These are phyloP conservation scores for Mechanitis mazaeus DNA, from an alignment of 2,888 invertebrate species.

Conservation along the genomic window DNA sequence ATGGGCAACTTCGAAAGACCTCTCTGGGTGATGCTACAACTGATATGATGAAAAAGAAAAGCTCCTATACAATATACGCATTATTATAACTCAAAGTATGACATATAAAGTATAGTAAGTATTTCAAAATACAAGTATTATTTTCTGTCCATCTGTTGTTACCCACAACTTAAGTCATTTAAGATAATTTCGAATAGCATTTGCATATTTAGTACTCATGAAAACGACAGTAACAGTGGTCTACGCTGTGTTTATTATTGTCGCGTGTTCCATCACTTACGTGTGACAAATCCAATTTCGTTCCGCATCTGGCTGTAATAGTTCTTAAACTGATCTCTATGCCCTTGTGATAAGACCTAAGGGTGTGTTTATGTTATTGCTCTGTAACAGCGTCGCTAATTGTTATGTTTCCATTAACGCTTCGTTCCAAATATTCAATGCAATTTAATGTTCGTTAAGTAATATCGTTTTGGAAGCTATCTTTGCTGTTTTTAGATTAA, in stretches of 20 bases:
- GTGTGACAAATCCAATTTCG: conserved; percentile 25
- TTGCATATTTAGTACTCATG: neutral
- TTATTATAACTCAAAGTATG: neutral
- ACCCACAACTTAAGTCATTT: neutral
- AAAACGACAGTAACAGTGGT: neutral
- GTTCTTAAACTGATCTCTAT: conserved; percentile 16
- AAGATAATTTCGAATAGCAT: neutral
- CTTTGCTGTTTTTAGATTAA: conserved; percentile 1
- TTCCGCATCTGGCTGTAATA: conserved; percentile 20
- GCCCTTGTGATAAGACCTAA: conserved; percentile 3
- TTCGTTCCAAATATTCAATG: conserved; percentile 20
- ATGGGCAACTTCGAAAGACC: conserved; percentile 5
- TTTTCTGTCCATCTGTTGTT: neutral
- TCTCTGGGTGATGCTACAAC: neutral
- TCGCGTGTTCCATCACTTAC: conserved; percentile 25
- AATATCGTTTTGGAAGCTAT: conserved; percentile 5
- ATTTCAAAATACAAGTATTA: too few species aligned
- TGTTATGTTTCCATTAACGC: conserved; percentile 28
- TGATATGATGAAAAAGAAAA: neutral
- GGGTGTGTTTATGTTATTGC: conserved; percentile 13
- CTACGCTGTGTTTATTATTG: conserved; percentile 16
- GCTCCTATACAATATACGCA: neutral
- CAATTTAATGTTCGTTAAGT: conserved; percentile 15
- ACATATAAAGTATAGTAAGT: too few species aligned
- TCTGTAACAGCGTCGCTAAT: conserved; percentile 18